Evolutionary conservation across 2,888 invertebrate species (phyloP).

Genomic region (Sphecodes monilicornis): DNA sequence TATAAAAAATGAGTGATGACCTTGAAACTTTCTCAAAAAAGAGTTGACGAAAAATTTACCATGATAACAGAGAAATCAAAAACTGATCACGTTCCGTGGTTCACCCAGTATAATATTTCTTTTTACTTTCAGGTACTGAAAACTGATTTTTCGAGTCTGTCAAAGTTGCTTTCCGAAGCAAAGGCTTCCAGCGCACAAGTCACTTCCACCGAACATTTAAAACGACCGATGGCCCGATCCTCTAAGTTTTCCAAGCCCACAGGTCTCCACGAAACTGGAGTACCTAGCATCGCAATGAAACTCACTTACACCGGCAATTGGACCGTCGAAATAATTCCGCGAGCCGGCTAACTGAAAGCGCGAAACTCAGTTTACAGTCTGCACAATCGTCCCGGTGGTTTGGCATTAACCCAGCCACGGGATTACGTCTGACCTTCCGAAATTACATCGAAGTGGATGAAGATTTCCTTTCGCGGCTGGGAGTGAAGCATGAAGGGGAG

Average conservation of each 20-base stretch:
- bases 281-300: neutral
- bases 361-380: conserved; percentile 45
- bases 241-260: neutral
- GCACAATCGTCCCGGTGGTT: conserved; percentile 36
- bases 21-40: no score
- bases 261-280: neutral
- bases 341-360: conserved; percentile 36
- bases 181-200: no score
- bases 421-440: conserved; percentile 46
- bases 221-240: neutral
- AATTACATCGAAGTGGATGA: conserved; percentile 42
- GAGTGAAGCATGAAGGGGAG: neutral
- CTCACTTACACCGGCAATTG: conserved; percentile 10
- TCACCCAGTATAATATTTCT: no score
- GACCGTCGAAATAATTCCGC: conserved; percentile 56
- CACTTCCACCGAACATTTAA: no score
- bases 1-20: no score
- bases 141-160: no score
- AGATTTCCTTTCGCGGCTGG: conserved; percentile 9
- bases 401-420: conserved; percentile 40
- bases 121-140: no score
- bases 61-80: no score
- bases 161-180: no score
- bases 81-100: no score
- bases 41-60: no score